Conservation (phyloP, 2,797 vertebrate species). For the Botia kubotai region DNA sequence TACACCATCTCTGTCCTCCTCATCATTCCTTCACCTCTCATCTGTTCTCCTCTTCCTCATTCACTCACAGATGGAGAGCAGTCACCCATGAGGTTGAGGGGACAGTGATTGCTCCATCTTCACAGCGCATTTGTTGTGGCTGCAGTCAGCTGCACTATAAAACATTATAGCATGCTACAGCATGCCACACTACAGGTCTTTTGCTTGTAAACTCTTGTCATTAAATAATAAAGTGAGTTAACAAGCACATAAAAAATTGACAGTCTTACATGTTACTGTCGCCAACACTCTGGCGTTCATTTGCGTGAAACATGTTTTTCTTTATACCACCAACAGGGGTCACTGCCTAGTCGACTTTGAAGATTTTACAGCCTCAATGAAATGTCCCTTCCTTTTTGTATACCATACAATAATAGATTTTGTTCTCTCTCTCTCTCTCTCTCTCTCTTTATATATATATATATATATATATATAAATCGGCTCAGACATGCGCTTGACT, state of each 20-base stretch:
- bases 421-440: background rate
- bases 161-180: constrained; percentile 35
- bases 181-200: constrained; percentile 23
- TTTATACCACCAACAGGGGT: constrained; percentile 51
- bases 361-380: background rate
- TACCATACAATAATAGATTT: constrained; percentile 10
- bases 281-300: background rate
- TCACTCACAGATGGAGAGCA: constrained; percentile 45
- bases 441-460: background rate
- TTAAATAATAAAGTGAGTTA: constrained; percentile 45
- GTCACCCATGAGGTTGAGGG: constrained; percentile 39
- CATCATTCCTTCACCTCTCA: background rate
- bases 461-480: background rate
- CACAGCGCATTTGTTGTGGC: constrained; percentile 22
- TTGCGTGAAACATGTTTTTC: background rate
- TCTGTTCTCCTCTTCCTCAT: background rate
- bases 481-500: background rate
- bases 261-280: constrained; percentile 6
- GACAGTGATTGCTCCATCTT: constrained; percentile 43
- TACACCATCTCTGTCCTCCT: too few species aligned
- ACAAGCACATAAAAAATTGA: constrained; percentile 51
- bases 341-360: constrained; percentile 11
- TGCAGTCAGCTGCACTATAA: constrained; percentile 10
- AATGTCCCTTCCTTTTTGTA: too few species aligned
- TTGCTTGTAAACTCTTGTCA: constrained; percentile 42